Conservation (phyloP, 2,888 invertebrate species). For the Biston betularia region DNA sequence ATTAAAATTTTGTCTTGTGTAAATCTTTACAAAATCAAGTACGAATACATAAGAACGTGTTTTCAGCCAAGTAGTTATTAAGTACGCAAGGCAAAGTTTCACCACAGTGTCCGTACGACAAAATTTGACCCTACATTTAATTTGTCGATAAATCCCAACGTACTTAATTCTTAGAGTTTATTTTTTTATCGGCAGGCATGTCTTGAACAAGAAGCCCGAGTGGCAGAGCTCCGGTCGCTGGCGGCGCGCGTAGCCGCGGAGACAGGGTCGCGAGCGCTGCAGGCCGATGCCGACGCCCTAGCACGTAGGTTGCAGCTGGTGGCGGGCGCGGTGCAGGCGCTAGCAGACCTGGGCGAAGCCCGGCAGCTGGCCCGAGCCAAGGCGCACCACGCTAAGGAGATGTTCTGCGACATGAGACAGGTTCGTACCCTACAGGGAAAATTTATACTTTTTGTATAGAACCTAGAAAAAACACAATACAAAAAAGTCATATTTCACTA, state of each 20-base stretch:
- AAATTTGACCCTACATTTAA: no score
- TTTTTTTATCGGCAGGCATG: slow-evolving; percentile 87
- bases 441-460: background rate
- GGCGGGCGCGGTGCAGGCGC: slow-evolving; percentile 89
- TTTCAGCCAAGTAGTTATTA: no score
- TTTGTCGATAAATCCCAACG: no score
- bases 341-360: slow-evolving; percentile 92
- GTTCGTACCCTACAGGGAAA: slow-evolving; percentile 68
- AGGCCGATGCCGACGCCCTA: slow-evolving; percentile 92
- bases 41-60: no score
- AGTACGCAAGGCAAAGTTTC: no score
- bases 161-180: no score
- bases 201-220: slow-evolving; percentile 91
- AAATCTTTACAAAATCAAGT: no score
- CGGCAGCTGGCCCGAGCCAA: slow-evolving; percentile 86
- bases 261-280: slow-evolving; percentile 91
- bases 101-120: no score
- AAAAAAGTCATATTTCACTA: no score
- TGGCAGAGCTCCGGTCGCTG: slow-evolving; percentile 90
- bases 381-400: slow-evolving; percentile 88
- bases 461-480: background rate
- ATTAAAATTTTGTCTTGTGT: no score
- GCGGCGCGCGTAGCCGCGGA: slow-evolving; percentile 92
- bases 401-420: slow-evolving; percentile 91
- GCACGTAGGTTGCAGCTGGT: slow-evolving; percentile 92